Percentiles rank a stretch among this genome's conserved stretches.
These are phyloP conservation scores for Denticeps clupeoides DNA, from an alignment of 2,797 vertebrate genomes.

Conservation along the genomic window DNA sequence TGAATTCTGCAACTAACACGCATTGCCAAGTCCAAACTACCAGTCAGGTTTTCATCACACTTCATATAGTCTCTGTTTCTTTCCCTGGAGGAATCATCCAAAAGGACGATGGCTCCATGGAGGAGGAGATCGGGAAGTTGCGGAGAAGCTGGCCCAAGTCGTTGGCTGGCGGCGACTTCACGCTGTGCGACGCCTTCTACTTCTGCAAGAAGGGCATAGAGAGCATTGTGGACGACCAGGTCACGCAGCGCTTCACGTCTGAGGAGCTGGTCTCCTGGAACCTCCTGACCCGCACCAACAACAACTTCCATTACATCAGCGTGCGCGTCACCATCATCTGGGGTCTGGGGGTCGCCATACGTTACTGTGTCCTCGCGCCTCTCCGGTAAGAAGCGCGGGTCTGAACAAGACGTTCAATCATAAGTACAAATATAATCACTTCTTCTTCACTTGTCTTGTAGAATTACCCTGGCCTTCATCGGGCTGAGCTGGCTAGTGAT, in stretches of 20 bases:
- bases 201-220: slow-evolving; percentile 85
- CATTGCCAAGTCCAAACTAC: too few relatives aligned
- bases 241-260: slow-evolving; percentile 90
- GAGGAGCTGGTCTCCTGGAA: slow-evolving; percentile 94
- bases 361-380: slow-evolving; percentile 80
- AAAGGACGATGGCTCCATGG: slow-evolving; percentile 73
- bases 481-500: slow-evolving; percentile 78
- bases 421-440: too few relatives aligned
- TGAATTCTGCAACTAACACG: background rate
- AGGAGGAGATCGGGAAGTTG: slow-evolving; percentile 70
- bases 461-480: slow-evolving; percentile 74
- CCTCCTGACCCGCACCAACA: slow-evolving; percentile 88
- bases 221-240: slow-evolving; percentile 86
- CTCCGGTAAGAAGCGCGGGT: slow-evolving; percentile 63
- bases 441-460: too few relatives aligned
- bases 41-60: too few relatives aligned
- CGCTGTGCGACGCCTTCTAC: slow-evolving; percentile 76
- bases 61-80: background rate
- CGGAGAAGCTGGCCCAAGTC: slow-evolving; percentile 35
- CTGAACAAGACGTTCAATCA: too few relatives aligned
- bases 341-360: slow-evolving; percentile 76
- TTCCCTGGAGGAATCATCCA: slow-evolving; percentile 84
- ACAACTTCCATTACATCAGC: slow-evolving; percentile 87
- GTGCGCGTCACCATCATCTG: slow-evolving; percentile 78
- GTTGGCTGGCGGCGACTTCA: slow-evolving; percentile 54